Base-by-base conservation (phyloP, 2,113 vertebrate genomes). In the Limnothrissa miodon region DNA sequence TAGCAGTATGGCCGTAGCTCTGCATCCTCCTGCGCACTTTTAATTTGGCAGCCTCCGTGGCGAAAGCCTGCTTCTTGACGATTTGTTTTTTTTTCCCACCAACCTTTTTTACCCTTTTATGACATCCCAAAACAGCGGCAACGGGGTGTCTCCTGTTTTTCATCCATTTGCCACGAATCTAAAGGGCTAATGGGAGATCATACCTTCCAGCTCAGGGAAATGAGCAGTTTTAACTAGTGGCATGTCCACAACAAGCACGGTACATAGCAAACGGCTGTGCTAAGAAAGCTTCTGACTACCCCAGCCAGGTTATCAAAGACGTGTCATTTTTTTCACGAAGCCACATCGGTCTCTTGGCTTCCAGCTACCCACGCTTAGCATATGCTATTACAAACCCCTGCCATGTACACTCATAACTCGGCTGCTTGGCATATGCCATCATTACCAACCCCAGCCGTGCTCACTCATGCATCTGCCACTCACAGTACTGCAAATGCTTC, bases 1-100 rank as follows among this genome's bases (percentile, higher is more conserved):
- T 86, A 84, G 86, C 88, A 89, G 79, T 74, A 80, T 53, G 81
- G 56, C 82, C 80, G 9, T 87, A 89, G 84, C 81, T 15, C 0
- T 33, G 4, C 59, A 82, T 80, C 79, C 87, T 51, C 25, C 8
- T 42, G 82, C 85, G 44, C 82, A 83, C 83, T 85, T 59, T 78
- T 44, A 36, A 83, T 83, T 85, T 83, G 83, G 78, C 59, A 29
- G 59, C 2, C 66, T 36, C 11, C 17, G 66, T 29, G 66, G 66
- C 13, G 25, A 36, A 36, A 15, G 29, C 33, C 66, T 5, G 66
- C 10, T 15, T 33, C 29, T 74, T 1, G 29, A 74, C 11, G 29
- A 74, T 17, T 74, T 42, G 6, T 42, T 42, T 2, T 2, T 42
- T 42, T 42, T 42, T 42, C 6, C 42, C 33, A 39, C 25, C 13